phyloP scores from a whole-genome alignment of 2,888 invertebrate species.

The Periphyllus acericola region DNA sequence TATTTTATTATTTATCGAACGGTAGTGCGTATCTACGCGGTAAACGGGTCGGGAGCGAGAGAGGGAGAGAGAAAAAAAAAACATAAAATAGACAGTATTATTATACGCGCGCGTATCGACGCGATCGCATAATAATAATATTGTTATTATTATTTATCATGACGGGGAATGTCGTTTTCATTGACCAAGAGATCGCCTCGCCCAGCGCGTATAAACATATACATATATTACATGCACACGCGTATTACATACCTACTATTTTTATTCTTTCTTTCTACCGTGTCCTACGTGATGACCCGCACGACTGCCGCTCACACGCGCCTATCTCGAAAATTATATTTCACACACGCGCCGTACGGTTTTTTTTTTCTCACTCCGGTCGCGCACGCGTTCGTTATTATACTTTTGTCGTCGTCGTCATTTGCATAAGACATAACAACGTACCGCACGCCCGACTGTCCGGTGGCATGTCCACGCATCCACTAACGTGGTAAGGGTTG shows the following conservation, averaged over 20 bases:
- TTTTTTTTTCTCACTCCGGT: neutral
- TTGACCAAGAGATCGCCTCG: slow-evolving; percentile 42
- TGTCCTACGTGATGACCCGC: slow-evolving; percentile 47
- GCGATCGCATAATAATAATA: neutral
- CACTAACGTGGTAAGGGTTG: too few relatives aligned
- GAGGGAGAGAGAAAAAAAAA: neutral
- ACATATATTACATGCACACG: neutral
- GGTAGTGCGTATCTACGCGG: neutral
- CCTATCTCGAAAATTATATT: neutral
- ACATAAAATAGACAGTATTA: neutral
- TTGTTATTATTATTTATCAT: neutral
- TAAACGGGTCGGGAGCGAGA: neutral
- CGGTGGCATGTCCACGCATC: too few relatives aligned
- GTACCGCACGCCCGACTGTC: too few relatives aligned
- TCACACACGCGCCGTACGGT: neutral
- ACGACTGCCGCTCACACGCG: neutral
- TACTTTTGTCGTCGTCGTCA: neutral
- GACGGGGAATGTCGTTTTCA: slow-evolving; percentile 47
- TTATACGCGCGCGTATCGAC: neutral
- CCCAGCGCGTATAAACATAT: neutral
- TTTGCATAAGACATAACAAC: neutral
- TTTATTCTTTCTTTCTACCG: neutral
- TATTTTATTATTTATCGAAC: neutral
- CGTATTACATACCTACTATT: neutral
- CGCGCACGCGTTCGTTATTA: neutral